Base-by-base conservation (phyloP, 2,888 invertebrate species). In the Eupithecia abbreviata region DNA sequence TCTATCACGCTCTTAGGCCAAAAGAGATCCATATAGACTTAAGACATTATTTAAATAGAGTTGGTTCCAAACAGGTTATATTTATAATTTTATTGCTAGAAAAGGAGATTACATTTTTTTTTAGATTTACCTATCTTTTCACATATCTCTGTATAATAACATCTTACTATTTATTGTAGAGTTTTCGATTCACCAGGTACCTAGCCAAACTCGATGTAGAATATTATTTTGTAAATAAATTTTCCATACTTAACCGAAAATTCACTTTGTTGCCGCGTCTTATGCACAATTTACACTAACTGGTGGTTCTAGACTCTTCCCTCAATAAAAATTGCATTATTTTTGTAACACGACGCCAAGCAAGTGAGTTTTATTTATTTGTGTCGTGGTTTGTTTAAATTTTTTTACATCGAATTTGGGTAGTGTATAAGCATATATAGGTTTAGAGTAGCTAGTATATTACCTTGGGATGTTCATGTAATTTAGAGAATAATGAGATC, bases 1-100 rank as follows among this genome's bases (percentile, higher is more conserved):
- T 73, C 83, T 55, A 72, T 47, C 43, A 62, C 15, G n/a, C n/a
- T 41, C 58, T 18, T 30, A 42, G 67, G 13, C 42, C 47, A 66
- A 41, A 45, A 66, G 51, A 49, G 65, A 65, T 45, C 70, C 45
- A 43, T 65, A 71, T 62, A n/a, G 51, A 43, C 4, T 55, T 49
- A 62, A 62, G 62, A 42, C 66, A 42, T 66, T 66, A 42, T 66
- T 30, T 10, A 66, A 15, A 13, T 4, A 15, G 42, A 66, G 66
- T 66, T 66, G 7, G 42, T 66, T 66, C 13, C 15, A 66, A 30
- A 30, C 10, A 66, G 66, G 42, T 15, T 66, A 42, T 66, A 3
- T 42, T 15, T 13, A 13, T 6, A 13, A 12, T 41, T 65, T 42
- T 42, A 6, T 66, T 41, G 66, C 15, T 62, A 30, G 30, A 62